Evolutionary conservation across 1,140 invertebrate species (phyloP).

Genomic region (Ostrea edulis): DNA sequence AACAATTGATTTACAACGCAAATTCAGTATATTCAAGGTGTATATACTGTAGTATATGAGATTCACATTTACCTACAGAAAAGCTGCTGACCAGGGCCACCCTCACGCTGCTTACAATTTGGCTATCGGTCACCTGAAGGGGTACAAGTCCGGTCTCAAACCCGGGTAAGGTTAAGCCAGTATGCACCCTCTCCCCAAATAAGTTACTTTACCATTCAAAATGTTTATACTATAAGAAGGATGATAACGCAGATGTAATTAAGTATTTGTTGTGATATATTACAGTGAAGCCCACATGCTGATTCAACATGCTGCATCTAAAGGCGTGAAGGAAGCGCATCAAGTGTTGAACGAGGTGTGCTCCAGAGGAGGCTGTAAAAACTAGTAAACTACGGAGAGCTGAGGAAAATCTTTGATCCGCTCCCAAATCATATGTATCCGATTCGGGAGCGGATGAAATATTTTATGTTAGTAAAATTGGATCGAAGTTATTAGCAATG

Average conservation of each 20-base stretch:
- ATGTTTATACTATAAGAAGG: background rate
- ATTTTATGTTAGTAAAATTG: too few species aligned
- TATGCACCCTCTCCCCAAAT: background rate
- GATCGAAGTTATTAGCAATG: background rate
- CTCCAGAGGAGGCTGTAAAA: slow-evolving; percentile 72
- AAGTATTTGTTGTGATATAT: slow-evolving; percentile 43
- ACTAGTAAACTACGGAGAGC: slow-evolving; percentile 47
- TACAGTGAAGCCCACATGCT: slow-evolving; percentile 77
- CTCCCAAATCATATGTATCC: too few species aligned
- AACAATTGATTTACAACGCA: too few species aligned
- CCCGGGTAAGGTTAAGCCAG: slow-evolving; percentile 74
- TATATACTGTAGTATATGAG: background rate
- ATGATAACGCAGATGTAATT: background rate
- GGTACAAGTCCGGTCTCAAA: slow-evolving; percentile 77
- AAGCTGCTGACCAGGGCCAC: slow-evolving; percentile 82
- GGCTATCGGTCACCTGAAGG: slow-evolving; percentile 82
- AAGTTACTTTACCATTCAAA: background rate
- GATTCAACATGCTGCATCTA: slow-evolving; percentile 77
- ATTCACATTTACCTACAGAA: slow-evolving; percentile 70
- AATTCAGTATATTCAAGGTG: background rate
- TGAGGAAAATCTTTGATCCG: background rate
- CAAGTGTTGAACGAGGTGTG: slow-evolving; percentile 77
- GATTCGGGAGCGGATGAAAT: too few species aligned
- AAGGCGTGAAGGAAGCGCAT: slow-evolving; percentile 78
- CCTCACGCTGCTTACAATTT: slow-evolving; percentile 83